Evolutionary conservation across 1,140 invertebrate genomes (phyloP).

Genomic region (Zaprionus taronus): DNA sequence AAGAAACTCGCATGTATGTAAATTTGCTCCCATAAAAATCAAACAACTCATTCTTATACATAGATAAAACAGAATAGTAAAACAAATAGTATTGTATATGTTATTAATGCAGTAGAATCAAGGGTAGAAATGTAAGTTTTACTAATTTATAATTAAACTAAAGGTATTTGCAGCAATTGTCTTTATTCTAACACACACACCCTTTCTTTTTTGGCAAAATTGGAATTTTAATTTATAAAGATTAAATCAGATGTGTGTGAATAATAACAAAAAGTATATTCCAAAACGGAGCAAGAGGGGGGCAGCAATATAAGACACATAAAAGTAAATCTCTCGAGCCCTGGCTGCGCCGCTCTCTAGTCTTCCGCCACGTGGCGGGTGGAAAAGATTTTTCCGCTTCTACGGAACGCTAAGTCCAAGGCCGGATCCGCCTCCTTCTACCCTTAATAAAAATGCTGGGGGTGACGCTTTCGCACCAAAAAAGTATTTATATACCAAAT

Average conservation of each 20-base stretch:
- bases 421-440: background rate
- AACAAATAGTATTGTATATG: no score
- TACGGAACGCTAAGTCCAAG: conserved; percentile 5
- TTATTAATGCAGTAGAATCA: no score
- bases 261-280: background rate
- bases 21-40: no score
- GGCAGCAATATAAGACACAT: conserved; percentile 20
- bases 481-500: conserved; percentile 40
- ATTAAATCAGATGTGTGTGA: conserved; percentile 55
- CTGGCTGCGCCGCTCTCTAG: conserved; percentile 27
- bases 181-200: background rate
- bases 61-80: no score
- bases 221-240: conserved; percentile 64
- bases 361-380: conserved; percentile 39
- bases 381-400: conserved; percentile 28
- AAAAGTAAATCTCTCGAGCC: conserved; percentile 50
- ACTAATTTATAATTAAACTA: background rate
- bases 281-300: background rate
- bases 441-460: background rate
- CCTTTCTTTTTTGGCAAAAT: conserved; percentile 8
- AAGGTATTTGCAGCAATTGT: background rate
- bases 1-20: no score
- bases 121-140: background rate
- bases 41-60: no score
- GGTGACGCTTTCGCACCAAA: conserved; percentile 24